Evolutionary conservation across 2,888 invertebrate species (phyloP), one percentile per base, ranked within the genome.

Genomic region (Plusia festucae): DNA sequence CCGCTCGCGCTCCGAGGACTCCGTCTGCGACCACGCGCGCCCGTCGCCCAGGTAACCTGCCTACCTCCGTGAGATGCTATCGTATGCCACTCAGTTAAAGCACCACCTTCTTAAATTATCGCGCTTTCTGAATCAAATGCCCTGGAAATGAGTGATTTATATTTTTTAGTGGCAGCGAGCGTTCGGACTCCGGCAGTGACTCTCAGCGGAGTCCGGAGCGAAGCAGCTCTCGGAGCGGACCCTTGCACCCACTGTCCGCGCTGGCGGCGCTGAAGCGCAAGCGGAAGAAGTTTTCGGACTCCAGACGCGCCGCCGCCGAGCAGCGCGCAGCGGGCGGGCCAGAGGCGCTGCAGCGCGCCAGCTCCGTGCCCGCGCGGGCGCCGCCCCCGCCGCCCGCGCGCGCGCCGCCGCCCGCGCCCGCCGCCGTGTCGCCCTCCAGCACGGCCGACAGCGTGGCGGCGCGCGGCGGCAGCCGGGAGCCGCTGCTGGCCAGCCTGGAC

Each of bases 241-340:
- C 93, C 74, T 87, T 90, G 82, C 92, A 90, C 74, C 92, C 94
- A 84, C 88, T 96, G 61, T 91, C 95, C 30, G 97, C 97, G 60
- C 94, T 98, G 73, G 97, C 97, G 1, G 96, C 97, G 24, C 95
- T 98, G 63, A 97, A 97, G 87, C 96, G 97, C 86, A 98, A 98
- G 90, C 96, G 98, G 74, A 98, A 98, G 91, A 97, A 97, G 89
- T 98, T 98, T 91, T 97, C 97, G 0, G 97, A 97, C 74, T 97
- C 97, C 68, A 95, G 97, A 81, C 97, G 97, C 71, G 96, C 96
- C 59, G 96, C 81, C 62, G 83, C 82, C 80, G 83, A 76, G 69
- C 69, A 73, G 46, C 80, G 82, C 49, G 73, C 73, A 62, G 63
- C 61, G 9, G 60, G 65, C 60, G 87, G 73, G 32, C 72, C 81